Evolutionary conservation across 2,888 invertebrate genomes (phyloP).

Genomic region (Timema cristinae): DNA sequence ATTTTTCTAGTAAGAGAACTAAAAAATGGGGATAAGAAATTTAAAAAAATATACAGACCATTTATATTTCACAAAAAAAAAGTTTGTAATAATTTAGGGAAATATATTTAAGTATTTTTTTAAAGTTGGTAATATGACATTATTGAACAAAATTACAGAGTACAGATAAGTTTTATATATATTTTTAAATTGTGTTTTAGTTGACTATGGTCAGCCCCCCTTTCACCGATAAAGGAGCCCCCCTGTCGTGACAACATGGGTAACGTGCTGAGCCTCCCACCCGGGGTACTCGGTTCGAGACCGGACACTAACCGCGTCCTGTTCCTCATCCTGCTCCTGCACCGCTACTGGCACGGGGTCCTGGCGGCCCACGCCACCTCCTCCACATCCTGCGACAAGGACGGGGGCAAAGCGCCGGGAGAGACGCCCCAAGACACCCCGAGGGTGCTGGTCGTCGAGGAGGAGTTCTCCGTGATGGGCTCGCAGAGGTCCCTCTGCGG

Average conservation of each 20-base stretch:
- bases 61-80: too few species aligned
- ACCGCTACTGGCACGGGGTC: conserved; percentile 66
- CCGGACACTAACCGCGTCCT: conserved; percentile 38
- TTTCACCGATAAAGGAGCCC: too few species aligned
- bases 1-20: too few species aligned
- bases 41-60: too few species aligned
- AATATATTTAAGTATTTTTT: too few species aligned
- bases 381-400: background rate
- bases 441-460: conserved; percentile 2
- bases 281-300: background rate
- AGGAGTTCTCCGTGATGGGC: conserved; percentile 40
- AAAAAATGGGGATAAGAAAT: too few species aligned
- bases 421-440: background rate
- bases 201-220: too few species aligned
- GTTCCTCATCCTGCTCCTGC: conserved; percentile 63
- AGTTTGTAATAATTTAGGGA: too few species aligned
- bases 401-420: conserved; percentile 36
- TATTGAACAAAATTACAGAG: too few species aligned
- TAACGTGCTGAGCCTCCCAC: background rate
- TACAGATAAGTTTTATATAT: too few species aligned
- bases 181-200: too few species aligned
- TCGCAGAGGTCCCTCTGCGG: conserved; percentile 58
- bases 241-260: background rate
- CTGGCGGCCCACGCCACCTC: conserved; percentile 49
- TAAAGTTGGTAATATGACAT: too few species aligned